Conservation (phyloP, 2,888 invertebrate species). For the Chymomyza procnemis region DNA sequence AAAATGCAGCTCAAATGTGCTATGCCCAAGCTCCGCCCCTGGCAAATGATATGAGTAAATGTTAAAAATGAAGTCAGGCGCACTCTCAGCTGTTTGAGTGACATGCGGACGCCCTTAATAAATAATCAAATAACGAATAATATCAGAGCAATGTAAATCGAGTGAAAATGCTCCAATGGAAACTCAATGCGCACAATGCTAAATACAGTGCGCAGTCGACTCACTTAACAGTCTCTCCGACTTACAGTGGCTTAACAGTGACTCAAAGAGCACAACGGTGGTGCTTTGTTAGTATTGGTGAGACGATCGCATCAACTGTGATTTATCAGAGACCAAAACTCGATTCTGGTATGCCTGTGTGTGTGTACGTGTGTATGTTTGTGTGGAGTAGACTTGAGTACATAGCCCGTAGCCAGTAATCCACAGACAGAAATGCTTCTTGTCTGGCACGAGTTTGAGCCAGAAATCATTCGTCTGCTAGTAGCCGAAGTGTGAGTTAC, state of each 20-base stretch:
- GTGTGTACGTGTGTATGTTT: constrained; percentile 16
- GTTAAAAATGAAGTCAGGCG: constrained; percentile 68
- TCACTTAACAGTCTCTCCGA: constrained; percentile 1
- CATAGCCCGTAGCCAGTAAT: constrained; percentile 37
- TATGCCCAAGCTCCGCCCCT: constrained; percentile 52
- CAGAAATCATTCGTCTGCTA: constrained; percentile 76
- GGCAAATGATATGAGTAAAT: constrained; percentile 57
- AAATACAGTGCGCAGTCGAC: constrained; percentile 1
- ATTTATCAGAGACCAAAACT: constrained; percentile 61
- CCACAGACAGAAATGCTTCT: constrained; percentile 73
- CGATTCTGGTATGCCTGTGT: constrained; percentile 24
- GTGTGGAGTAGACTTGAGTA: constrained; percentile 32
- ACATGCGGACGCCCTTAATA: constrained; percentile 51
- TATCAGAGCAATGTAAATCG: constrained; percentile 69
- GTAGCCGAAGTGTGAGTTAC: constrained; percentile 76
- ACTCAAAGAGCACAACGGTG: constrained; percentile 34
- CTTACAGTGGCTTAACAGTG: constrained; percentile 55
- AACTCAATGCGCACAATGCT: constrained; percentile 13
- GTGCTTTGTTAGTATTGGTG: constrained; percentile 16
- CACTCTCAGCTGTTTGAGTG: background rate
- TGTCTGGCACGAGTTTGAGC: constrained; percentile 70
- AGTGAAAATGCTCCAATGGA: constrained; percentile 5
- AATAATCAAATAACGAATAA: constrained; percentile 71
- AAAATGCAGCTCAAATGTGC: too few relatives aligned
- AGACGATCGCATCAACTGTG: constrained; percentile 33